phyloP scores from a whole-genome alignment of 2,113 vertebrate species.

The Herpailurus yagouaroundi region DNA sequence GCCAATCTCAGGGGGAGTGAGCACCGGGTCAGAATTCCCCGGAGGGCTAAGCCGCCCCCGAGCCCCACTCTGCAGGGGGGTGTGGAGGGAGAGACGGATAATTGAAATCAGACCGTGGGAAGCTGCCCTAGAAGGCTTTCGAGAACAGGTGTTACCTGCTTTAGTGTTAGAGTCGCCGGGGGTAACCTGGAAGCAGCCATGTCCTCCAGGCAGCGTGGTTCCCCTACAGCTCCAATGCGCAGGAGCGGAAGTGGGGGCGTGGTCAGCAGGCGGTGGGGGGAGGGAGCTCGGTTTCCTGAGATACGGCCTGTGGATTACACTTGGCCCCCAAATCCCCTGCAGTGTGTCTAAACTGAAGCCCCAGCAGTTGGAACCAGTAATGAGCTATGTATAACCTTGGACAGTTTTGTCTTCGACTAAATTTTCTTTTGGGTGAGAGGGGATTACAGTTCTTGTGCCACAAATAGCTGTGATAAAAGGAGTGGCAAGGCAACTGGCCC shows the following conservation, averaged over 20 bases:
- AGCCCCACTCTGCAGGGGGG: accelerated
- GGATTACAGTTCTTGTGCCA: background rate
- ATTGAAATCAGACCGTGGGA: background rate
- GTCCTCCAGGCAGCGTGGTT: accelerated
- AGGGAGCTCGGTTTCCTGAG: background rate
- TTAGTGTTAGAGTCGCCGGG: slow-evolving; percentile 81
- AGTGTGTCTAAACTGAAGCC: accelerated
- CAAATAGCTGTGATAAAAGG: background rate
- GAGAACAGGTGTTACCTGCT: slow-evolving; percentile 85
- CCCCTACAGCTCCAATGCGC: background rate
- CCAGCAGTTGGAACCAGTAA: background rate
- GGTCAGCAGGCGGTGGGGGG: background rate
- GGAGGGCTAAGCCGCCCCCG: too few species aligned
- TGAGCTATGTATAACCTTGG: accelerated
- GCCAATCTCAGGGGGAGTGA: background rate
- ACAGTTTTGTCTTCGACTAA: background rate
- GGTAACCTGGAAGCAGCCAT: slow-evolving; percentile 85
- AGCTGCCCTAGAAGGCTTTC: background rate
- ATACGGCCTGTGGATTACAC: accelerated
- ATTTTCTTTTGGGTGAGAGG: accelerated
- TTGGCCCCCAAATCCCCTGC: accelerated
- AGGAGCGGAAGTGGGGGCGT: slow-evolving; percentile 24
- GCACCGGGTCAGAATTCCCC: accelerated
- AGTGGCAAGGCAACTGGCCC: background rate
- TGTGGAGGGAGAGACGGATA: background rate